Base-by-base conservation (phyloP, 2,888 invertebrate genomes). In the Eilema caniola region DNA sequence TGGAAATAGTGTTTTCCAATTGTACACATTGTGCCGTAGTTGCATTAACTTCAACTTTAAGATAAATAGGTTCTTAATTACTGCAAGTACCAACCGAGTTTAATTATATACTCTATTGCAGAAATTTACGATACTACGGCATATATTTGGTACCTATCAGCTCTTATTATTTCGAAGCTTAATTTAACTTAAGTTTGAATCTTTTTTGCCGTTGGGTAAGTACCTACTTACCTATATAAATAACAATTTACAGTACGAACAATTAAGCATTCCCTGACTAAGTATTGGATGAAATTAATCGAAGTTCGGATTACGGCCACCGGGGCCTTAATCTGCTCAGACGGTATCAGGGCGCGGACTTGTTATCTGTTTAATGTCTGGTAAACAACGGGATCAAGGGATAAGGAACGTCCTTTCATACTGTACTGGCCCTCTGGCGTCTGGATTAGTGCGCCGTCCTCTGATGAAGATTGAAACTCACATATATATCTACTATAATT, bases 351-450 rank as follows among this genome's bases (percentile, higher is more conserved):
- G 90, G 93, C 94, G 94, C 90, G 93, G 95, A 95, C 92, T 95
- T 93, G 95, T 94, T 95, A 95, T 95, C 95, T 95, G 95, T 92
- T 95, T 95, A 95, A 95, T 95, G 95, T 95, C 95, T 95, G 95
- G 95, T 95, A 95, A 95, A 95, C 95, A 95, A 95, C 94, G 89
- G 95, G 95, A 95, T 95, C 94, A 95, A 95, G 93, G 95, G 95
- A 95, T 95, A 94, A 94, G 94, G 92, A 91, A 89, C 91, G 93
- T 94, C 95, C 94, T 94, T 93, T 91, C 91, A 93, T 93, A 92
- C 90, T 87, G 89, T 80, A 84, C 91, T 93, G 92, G 93, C 94
- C 95, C 94, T 93, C 90, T 82, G 94, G 94, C 92, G 86, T 83
- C 82, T 85, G 93, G 95, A 94, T 95, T 95, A 95, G 88, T 85